These are phyloP conservation scores for Caiman crocodilus DNA, from an alignment of 2,797 vertebrate species.

Conservation along the genomic window DNA sequence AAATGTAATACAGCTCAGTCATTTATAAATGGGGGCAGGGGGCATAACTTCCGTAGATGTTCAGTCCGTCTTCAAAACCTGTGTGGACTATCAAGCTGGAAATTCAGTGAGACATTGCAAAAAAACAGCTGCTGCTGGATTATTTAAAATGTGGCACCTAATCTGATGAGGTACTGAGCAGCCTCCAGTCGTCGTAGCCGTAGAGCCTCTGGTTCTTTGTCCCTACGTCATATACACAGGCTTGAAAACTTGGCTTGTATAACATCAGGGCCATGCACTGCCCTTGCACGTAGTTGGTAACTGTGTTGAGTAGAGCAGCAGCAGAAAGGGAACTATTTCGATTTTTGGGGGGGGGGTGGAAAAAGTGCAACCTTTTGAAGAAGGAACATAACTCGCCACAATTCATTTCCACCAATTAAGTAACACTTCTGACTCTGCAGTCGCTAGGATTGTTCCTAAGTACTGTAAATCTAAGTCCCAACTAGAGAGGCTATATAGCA, in stretches of 20 bases:
- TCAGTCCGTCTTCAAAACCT: accelerated
- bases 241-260: too few species aligned
- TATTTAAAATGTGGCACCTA: background rate
- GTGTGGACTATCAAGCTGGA: accelerated
- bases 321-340: too few species aligned
- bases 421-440: too few species aligned
- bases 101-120: accelerated
- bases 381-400: background rate
- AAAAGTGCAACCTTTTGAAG: background rate
- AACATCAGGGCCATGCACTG: too few species aligned
- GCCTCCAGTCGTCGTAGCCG: background rate
- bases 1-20: too few species aligned
- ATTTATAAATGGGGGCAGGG: background rate
- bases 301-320: too few species aligned
- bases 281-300: too few species aligned
- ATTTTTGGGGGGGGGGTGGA: too few species aligned
- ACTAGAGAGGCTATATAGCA: too few species aligned
- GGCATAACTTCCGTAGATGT: background rate
- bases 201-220: background rate
- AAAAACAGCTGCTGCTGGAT: background rate
- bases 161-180: background rate
- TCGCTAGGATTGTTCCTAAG: too few species aligned
- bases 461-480: too few species aligned
- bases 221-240: too few species aligned
- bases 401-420: background rate